Base-by-base conservation (phyloP, 2,113 vertebrate species). In the Phylloscopus trochiloides region DNA sequence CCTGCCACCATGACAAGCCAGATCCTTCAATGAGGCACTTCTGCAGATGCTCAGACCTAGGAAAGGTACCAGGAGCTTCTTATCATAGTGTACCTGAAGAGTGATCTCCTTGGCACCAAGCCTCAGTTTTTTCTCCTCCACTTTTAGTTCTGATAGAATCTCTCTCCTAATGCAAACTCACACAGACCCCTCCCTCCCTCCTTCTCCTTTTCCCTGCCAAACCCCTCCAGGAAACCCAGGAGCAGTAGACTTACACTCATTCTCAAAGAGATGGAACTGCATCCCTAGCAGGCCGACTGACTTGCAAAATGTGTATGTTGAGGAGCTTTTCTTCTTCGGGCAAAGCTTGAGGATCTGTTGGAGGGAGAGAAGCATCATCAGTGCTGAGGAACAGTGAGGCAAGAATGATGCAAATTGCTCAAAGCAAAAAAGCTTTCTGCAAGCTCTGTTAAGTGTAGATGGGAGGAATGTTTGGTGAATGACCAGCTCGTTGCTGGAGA, bases 221-320 rank as follows among this genome's bases (percentile, higher is more conserved):
- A 32, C 21, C 20, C 50, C 50, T 25, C 8, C 68, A 65, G 14
- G 25, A 48, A 36, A 38, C 32, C 10, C 42, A 86, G 36, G 16
- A 54, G 16, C 25, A 83, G n/a, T 40, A 71, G 90, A 98, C 99
- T 98, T 98, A 99, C 99, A 99, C 94, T 99, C 99, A 40, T 99
- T 99, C 97, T 99, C 99, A 97, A 99, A 99, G 94, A 99, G 99
- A 91, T 99, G 99, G 94, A 99, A 99, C 97, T 99, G 99, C 99
- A 99, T 99, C 94, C 99, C 99, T 92, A 99, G 98, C 45, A 99
- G 98, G 52, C 99, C 99, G 5, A 99, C 98, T 0, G 99, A 98
- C 98, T 99, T 99, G 98, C 99, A 99, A 98, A 99, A 99, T 9
- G 98, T 99, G 93, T 99, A 99, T 0, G 99, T 99, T n/a, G 99